Conservation (phyloP, 2,797 vertebrate species). For the Telmatherina bonti region DNA sequence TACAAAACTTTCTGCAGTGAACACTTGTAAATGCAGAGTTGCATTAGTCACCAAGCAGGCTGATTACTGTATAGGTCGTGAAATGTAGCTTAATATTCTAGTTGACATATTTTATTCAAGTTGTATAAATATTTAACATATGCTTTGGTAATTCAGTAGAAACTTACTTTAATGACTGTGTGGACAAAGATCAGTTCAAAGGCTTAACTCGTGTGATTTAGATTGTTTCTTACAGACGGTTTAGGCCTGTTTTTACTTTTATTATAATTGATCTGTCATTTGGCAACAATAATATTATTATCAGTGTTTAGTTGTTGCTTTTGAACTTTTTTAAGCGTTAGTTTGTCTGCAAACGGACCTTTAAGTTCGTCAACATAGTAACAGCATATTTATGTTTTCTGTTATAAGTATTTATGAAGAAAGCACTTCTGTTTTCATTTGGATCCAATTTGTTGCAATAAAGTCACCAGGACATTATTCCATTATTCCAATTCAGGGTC, state of each 20-base stretch:
- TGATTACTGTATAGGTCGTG: slow-evolving; percentile 12
- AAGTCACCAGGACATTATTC: not conserved
- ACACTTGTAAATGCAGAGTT: slow-evolving; percentile 47
- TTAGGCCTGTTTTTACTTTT: not conserved
- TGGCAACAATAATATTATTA: not conserved
- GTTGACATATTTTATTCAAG: not conserved
- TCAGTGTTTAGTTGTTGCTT: not conserved
- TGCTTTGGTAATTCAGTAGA: not conserved
- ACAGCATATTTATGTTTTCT: not conserved
- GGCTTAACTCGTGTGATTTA: not conserved
- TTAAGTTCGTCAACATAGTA: not conserved
- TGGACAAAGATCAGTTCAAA: not conserved
- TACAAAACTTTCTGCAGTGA: slow-evolving; percentile 41
- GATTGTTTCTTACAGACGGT: not conserved
- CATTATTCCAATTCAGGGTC: too few species aligned
- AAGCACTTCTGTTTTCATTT: not conserved
- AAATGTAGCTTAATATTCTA: slow-evolving; percentile 10
- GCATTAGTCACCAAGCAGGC: slow-evolving; percentile 41
- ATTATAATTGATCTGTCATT: not conserved
- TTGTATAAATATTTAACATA: slow-evolving; percentile 5
- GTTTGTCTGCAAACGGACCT: not conserved
- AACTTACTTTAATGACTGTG: not conserved
- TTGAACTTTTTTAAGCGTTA: not conserved
- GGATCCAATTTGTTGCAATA: not conserved
- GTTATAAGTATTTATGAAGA: not conserved